These are phyloP conservation scores for Drosophila melanosoma DNA, from an alignment of 2,888 invertebrate genomes.

Conservation along the genomic window DNA sequence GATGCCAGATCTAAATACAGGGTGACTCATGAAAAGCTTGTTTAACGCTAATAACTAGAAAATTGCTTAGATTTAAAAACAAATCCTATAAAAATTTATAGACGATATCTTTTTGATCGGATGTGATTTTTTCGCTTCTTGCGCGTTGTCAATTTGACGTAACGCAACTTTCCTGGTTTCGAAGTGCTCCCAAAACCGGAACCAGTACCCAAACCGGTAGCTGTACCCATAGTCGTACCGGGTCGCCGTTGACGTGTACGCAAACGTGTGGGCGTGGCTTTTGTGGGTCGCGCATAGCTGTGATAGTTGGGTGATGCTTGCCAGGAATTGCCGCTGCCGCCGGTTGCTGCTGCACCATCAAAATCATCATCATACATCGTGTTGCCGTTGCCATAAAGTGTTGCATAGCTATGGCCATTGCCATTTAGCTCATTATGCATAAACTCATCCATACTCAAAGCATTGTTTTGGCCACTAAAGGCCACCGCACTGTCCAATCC, in stretches of 20 bases:
- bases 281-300: slow-evolving; percentile 27
- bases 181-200: slow-evolving; percentile 3
- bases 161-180: slow-evolving; percentile 50
- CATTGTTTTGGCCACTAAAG: slow-evolving; percentile 62
- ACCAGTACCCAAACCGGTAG: not conserved
- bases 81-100: slow-evolving; percentile 9
- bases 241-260: slow-evolving; percentile 29
- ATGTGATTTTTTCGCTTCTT: slow-evolving; percentile 81
- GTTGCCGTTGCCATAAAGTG: slow-evolving; percentile 29
- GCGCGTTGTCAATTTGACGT: slow-evolving; percentile 56
- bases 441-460: slow-evolving; percentile 61
- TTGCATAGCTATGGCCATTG: slow-evolving; percentile 25
- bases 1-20: slow-evolving; percentile 13
- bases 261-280: slow-evolving; percentile 30
- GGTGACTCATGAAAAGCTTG: slow-evolving; percentile 8
- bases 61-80: slow-evolving; percentile 1
- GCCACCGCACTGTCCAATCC: slow-evolving; percentile 62
- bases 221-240: not conserved
- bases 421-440: slow-evolving; percentile 27
- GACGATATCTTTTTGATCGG: slow-evolving; percentile 75
- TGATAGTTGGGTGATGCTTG: slow-evolving; percentile 14
- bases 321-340: slow-evolving; percentile 24
- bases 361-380: slow-evolving; percentile 57
- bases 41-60: slow-evolving; percentile 10
- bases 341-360: slow-evolving; percentile 24